Evolutionary conservation across 1,140 invertebrate species (phyloP).

Genomic region (Drosophila varians): DNA sequence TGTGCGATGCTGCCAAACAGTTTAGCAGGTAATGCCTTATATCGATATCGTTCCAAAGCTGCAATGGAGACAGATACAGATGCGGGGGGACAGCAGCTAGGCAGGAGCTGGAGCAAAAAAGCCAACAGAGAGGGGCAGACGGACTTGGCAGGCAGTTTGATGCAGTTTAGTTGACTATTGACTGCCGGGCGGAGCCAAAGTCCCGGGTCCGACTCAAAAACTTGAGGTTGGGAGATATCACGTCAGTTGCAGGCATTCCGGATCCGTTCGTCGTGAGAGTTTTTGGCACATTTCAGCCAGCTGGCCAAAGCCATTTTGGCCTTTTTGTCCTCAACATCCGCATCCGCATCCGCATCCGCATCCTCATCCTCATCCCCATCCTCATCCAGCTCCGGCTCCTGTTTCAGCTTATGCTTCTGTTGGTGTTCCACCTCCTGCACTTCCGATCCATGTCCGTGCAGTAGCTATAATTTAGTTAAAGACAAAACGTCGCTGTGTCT

Average conservation of each 20-base stretch:
- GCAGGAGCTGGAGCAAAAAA: slow-evolving; percentile 9
- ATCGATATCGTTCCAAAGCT: slow-evolving; percentile 65
- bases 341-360: slow-evolving; percentile 19
- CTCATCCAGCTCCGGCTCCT: slow-evolving; percentile 11
- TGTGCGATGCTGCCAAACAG: slow-evolving; percentile 77
- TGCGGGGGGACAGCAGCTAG: background rate
- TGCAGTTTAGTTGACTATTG: slow-evolving; percentile 79
- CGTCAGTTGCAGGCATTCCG: slow-evolving; percentile 66
- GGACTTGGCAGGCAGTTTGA: slow-evolving; percentile 70
- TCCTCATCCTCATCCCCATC: slow-evolving; percentile 28
- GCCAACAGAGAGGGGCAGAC: slow-evolving; percentile 4
- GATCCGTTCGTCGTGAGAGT: slow-evolving; percentile 41
- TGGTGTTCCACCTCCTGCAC: slow-evolving; percentile 1
- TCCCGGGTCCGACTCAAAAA: slow-evolving; percentile 40
- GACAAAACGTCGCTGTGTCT: slow-evolving; percentile 74
- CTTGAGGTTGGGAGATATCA: slow-evolving; percentile 60
- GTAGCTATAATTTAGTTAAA: slow-evolving; percentile 79
- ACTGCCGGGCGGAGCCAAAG: slow-evolving; percentile 58
- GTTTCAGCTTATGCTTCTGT: background rate
- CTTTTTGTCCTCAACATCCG: slow-evolving; percentile 36
- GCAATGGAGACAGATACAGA: slow-evolving; percentile 17
- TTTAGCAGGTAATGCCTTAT: slow-evolving; percentile 82
- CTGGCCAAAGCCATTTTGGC: slow-evolving; percentile 20
- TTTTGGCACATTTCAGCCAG: slow-evolving; percentile 73
- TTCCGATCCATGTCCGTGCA: slow-evolving; percentile 40